Base-by-base conservation (phyloP, 1,140 invertebrate species). In the Epicauta chinensis region DNA sequence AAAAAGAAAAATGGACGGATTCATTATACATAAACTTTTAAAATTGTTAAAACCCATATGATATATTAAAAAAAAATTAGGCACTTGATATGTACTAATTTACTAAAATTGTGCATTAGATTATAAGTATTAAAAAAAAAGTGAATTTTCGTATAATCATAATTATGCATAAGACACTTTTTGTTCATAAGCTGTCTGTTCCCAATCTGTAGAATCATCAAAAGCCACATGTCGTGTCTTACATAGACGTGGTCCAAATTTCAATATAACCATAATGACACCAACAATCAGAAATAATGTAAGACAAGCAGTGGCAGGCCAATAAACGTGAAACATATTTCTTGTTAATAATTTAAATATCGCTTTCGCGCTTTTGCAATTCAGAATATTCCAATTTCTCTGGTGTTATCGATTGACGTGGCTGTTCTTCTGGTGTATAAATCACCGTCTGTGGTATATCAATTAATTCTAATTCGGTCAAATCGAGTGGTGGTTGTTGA, bases 401-500 rank as follows among this genome's bases (percentile, higher is more conserved):
- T 58, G n/a, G n/a, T n/a, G n/a, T n/a, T n/a, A n/a, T n/a, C n/a
- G 66, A 39, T 57, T 61, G 34, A 56, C 60, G 34, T 39, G 57
- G 56, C n/a, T n/a, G n/a, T n/a, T n/a, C n/a, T 58, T 60, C 31
- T 36, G 51, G 63, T 2, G 59, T 58, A 71, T 11, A 68, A 59
- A 16, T 68, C 67, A n/a, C 10, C 5, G 32, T n/a, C 48, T 72
- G 41, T 63, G 60, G 14, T 62, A 47, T 16, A 43, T 42, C 13
- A 53, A 59, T 56, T 30, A 52, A 52, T 56, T 87, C 81, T 0
- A 91, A 65, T 69, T 90, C 87, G 1, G 81, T 82, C 13, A 86
- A 78, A 69, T 91, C 89, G 12, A 92, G 65, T 5, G 89, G 82
- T n/a, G 87, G 86, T 66, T 89, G 87, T 51, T 87, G 83, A 58